Evolutionary conservation across 1,140 invertebrate species (phyloP).

Genomic region (Pseudomyrmex concolor): DNA sequence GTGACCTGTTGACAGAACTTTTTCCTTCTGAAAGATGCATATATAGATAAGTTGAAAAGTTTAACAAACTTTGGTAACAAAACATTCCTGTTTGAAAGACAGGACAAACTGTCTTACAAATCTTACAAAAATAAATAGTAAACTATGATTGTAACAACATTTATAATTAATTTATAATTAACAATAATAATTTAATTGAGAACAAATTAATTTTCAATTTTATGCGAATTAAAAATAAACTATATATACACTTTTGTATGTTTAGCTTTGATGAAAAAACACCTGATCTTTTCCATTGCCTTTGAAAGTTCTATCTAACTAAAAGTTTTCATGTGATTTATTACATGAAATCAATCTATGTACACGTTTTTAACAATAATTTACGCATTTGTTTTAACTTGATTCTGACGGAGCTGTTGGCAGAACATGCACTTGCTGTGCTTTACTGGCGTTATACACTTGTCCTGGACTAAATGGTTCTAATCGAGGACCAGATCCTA

Average conservation of each 20-base stretch:
- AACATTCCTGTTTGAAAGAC: constrained; percentile 4
- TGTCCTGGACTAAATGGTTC: constrained; percentile 94
- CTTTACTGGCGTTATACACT: constrained; percentile 95
- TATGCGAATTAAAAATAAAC: constrained; percentile 15
- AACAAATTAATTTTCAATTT: background rate
- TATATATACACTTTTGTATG: constrained; percentile 10
- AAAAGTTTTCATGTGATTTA: constrained; percentile 10
- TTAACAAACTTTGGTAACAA: constrained; percentile 15
- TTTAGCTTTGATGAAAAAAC: constrained; percentile 28
- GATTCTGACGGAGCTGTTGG: constrained; percentile 83
- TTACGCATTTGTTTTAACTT: constrained; percentile 52
- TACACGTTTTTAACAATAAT: constrained; percentile 56
- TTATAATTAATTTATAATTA: too few relatives aligned
- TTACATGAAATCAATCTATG: constrained; percentile 8
- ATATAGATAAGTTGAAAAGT: too few relatives aligned
- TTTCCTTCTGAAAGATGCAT: constrained; percentile 8
- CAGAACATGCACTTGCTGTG: constrained; percentile 94
- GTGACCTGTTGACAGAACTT: too few relatives aligned
- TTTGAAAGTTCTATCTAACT: constrained; percentile 9
- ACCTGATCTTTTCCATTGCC: constrained; percentile 1
- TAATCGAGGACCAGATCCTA: constrained; percentile 87
- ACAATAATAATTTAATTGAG: too few relatives aligned
- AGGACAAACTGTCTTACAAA: constrained; percentile 42
- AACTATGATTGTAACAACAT: background rate
- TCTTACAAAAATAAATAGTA: constrained; percentile 44